Percentiles rank a stretch among this genome's conserved stretches.
Conservation (phyloP, 2,888 invertebrate species). For the Parapristionchus giblindavisi region DNA sequence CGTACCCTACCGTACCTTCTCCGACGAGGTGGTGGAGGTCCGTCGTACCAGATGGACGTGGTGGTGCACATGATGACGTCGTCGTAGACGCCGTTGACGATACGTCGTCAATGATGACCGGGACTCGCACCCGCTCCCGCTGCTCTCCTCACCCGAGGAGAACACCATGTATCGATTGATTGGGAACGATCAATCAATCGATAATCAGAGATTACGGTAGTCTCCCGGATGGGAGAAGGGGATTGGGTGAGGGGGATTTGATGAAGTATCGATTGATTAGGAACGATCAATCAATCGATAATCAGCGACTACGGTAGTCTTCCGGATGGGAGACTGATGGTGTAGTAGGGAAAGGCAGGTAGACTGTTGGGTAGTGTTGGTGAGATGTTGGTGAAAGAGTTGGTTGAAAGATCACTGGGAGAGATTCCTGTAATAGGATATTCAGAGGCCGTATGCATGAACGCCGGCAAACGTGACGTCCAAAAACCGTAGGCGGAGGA, state of each 20-base stretch:
- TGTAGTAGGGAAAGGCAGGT: constrained; percentile 8
- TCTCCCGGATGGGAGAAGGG: too few species aligned
- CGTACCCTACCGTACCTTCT: constrained; percentile 7
- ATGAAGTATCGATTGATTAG: too few species aligned
- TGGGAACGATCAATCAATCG: too few species aligned
- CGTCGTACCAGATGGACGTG: background rate
- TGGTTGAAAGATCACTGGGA: background rate
- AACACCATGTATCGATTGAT: constrained; percentile 4
- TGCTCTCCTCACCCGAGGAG: constrained; percentile 36
- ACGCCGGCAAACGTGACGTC: too few species aligned
- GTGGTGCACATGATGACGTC: constrained; percentile 1
- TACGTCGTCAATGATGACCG: constrained; percentile 6
- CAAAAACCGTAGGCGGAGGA: too few species aligned
- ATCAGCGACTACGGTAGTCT: too few species aligned
- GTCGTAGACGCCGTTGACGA: constrained; percentile 2
- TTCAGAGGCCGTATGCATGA: too few species aligned
- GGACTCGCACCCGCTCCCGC: constrained; percentile 9
- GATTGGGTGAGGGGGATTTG: background rate
- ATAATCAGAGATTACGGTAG: too few species aligned
- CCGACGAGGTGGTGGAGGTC: background rate
- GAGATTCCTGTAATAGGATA: too few species aligned
- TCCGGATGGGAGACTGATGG: background rate
- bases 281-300: too few species aligned
- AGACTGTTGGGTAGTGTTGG: background rate
- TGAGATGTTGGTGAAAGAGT: background rate